These are phyloP conservation scores for Pseudocheirus occidentalis DNA, from an alignment of 2,797 vertebrate species.

Conservation along the genomic window DNA sequence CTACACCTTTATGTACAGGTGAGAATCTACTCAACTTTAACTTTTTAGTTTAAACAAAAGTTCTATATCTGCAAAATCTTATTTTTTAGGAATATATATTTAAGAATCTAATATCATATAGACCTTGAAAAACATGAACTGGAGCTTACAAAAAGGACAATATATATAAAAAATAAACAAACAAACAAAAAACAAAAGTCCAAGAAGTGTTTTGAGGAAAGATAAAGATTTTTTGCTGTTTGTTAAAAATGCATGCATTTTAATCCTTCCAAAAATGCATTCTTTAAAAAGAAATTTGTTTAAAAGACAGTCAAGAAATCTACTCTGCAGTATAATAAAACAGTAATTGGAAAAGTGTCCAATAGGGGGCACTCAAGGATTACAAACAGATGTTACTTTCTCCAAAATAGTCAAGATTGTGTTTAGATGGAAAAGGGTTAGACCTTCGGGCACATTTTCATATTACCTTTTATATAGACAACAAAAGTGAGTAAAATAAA, in stretches of 20 bases:
- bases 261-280: slow-evolving; percentile 21
- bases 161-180: slow-evolving; percentile 3
- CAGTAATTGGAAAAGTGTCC: slow-evolving; percentile 70
- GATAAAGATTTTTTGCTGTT: background rate
- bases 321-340: background rate
- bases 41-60: slow-evolving; percentile 12
- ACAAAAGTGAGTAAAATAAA: slow-evolving; percentile 82
- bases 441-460: slow-evolving; percentile 76
- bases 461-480: slow-evolving; percentile 78
- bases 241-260: background rate
- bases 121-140: background rate
- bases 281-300: slow-evolving; percentile 36
- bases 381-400: slow-evolving; percentile 72
- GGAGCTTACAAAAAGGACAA: background rate
- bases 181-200: background rate
- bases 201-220: background rate
- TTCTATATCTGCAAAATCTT: background rate
- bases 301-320: background rate
- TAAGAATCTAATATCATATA: background rate
- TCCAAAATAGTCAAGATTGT: background rate
- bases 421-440: slow-evolving; percentile 64
- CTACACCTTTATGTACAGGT: background rate
- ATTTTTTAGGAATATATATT: background rate
- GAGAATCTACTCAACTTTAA: background rate
- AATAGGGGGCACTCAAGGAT: slow-evolving; percentile 88